Evolutionary conservation across 2,888 invertebrate genomes (phyloP).

Genomic region (Nomada fabriciana): DNA sequence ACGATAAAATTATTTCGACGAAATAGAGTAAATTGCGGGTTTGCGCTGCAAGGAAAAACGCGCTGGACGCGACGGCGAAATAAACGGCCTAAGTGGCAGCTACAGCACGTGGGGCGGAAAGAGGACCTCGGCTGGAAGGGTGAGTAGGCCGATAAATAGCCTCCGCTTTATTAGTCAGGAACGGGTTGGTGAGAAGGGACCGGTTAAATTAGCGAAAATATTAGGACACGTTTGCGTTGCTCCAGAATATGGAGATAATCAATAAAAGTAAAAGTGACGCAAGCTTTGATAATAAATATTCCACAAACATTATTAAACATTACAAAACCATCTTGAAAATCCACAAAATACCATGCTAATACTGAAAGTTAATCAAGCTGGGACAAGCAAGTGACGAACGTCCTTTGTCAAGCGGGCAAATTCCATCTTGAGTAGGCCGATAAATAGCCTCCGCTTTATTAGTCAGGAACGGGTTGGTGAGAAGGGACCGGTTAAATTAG

Average conservation of each 20-base stretch:
- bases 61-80: conserved; percentile 74
- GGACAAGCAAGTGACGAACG: background rate
- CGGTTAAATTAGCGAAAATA: conserved; percentile 83
- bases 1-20: conserved; percentile 74
- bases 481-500: conserved; percentile 81
- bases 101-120: conserved; percentile 58
- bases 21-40: conserved; percentile 71
- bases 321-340: background rate
- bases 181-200: conserved; percentile 70
- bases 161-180: conserved; percentile 83
- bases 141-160: conserved; percentile 82
- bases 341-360: no score
- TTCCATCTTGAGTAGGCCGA: conserved; percentile 69
- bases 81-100: conserved; percentile 80
- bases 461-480: conserved; percentile 74
- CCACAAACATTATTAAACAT: background rate
- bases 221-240: conserved; percentile 80
- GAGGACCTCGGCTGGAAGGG: conserved; percentile 48
- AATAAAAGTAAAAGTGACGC: conserved; percentile 3
- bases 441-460: conserved; percentile 84
- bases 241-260: conserved; percentile 9
- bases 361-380: background rate
- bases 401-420: background rate
- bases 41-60: conserved; percentile 59
- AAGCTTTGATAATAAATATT: background rate